These are phyloP conservation scores for Marronus borbonicus DNA, from an alignment of 2,888 invertebrate species.

Conservation along the genomic window DNA sequence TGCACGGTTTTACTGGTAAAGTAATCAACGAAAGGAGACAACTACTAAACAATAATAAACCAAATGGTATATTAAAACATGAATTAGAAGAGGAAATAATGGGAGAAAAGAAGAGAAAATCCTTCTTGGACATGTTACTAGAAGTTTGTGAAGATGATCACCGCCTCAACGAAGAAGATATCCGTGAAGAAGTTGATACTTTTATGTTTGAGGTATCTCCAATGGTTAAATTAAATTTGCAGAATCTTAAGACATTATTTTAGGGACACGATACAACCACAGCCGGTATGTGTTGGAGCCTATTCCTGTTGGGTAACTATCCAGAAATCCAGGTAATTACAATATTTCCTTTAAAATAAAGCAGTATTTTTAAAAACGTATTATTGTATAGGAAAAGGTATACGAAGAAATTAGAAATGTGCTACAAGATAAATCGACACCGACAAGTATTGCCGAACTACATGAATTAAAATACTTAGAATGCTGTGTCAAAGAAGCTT, in stretches of 20 bases:
- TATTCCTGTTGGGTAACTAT: slow-evolving; percentile 61
- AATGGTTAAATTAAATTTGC: neutral
- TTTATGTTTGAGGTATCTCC: slow-evolving; percentile 63
- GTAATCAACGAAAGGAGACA: slow-evolving; percentile 40
- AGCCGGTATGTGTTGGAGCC: slow-evolving; percentile 62
- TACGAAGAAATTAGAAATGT: slow-evolving; percentile 18
- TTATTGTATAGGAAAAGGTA: slow-evolving; percentile 1
- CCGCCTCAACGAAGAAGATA: slow-evolving; percentile 58
- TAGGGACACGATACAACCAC: slow-evolving; percentile 65
- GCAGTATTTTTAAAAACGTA: neutral
- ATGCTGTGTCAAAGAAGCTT: slow-evolving; percentile 79
- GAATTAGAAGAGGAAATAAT: slow-evolving; percentile 16
- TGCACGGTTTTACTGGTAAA: slow-evolving; percentile 28
- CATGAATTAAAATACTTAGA: slow-evolving; percentile 79
- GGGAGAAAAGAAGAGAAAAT: slow-evolving; percentile 45
- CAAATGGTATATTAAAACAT: neutral
- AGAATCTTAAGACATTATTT: neutral
- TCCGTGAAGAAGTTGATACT: slow-evolving; percentile 64
- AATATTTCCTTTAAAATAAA: neutral
- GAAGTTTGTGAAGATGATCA: slow-evolving; percentile 33
- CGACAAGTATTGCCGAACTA: slow-evolving; percentile 72
- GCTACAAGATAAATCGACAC: slow-evolving; percentile 52
- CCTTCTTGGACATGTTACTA: slow-evolving; percentile 37
- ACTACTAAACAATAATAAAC: neutral
- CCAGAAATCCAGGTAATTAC: slow-evolving; percentile 62